Conservation (phyloP, 2,113 vertebrate genomes). For the Terrapene triunguis region DNA sequence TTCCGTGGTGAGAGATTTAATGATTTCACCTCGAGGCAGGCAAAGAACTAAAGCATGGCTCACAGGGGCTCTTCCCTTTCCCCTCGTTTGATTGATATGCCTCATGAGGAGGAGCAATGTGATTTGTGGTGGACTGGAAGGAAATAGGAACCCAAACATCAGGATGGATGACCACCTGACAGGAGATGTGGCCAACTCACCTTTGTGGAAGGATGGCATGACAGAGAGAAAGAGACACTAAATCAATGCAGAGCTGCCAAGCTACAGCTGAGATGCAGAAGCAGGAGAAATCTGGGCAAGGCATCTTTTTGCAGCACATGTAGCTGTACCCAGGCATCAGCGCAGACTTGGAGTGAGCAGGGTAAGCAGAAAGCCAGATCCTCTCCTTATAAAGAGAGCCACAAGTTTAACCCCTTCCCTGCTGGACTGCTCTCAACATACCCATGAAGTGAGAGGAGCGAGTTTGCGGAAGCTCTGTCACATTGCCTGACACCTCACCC, state of each 20-base stretch:
- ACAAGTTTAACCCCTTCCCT: neutral
- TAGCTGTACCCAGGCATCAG: conserved; percentile 5
- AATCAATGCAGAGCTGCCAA: conserved; percentile 52
- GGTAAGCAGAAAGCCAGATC: neutral
- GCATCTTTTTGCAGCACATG: conserved; percentile 55
- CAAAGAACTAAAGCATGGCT: neutral
- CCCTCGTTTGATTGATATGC: neutral
- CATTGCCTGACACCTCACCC: too few relatives aligned
- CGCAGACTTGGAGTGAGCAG: conserved; percentile 1
- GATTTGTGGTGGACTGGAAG: conserved; percentile 23
- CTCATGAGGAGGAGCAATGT: neutral
- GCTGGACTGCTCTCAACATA: neutral
- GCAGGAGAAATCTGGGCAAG: conserved; percentile 53
- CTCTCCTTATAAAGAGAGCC: conserved; percentile 30
- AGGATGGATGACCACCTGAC: conserved; percentile 37
- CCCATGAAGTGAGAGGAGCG: fast-evolving
- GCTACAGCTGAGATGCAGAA: conserved; percentile 57
- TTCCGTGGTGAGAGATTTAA: neutral
- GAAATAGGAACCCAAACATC: conserved; percentile 25
- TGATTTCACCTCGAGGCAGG: neutral
- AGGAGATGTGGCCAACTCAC: conserved; percentile 35
- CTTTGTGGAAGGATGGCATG: conserved; percentile 51
- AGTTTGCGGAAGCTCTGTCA: too few relatives aligned
- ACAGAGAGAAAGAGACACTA: conserved; percentile 42
- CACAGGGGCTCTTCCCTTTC: neutral